phyloP scores from a whole-genome alignment of 2,113 vertebrate species.

The Glaucidium brasilianum region DNA sequence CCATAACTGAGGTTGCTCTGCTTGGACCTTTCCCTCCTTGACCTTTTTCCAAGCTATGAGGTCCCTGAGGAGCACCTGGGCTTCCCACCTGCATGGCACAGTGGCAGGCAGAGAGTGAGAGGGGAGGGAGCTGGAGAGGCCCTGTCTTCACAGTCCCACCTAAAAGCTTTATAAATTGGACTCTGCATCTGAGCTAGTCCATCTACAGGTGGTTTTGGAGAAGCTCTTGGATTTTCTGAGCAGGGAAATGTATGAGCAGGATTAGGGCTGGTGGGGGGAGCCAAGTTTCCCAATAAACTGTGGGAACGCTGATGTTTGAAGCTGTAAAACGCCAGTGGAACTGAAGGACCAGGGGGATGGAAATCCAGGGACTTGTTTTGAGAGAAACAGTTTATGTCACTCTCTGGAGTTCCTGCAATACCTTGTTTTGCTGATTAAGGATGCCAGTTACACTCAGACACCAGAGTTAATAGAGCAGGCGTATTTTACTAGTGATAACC shows the following conservation, averaged over 20 bases:
- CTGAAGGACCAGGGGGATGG: not conserved
- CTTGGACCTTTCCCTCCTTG: not conserved
- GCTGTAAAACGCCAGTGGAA: not conserved
- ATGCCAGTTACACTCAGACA: too few species aligned
- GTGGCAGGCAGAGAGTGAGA: accelerated
- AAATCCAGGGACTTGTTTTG: not conserved
- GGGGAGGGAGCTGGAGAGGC: not conserved
- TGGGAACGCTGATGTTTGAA: not conserved
- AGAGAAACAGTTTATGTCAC: not conserved
- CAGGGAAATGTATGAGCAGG: not conserved
- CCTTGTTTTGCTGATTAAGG: too few species aligned
- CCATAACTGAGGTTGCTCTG: not conserved
- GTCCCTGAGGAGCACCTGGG: not conserved
- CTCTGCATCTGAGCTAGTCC: not conserved
- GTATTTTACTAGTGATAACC: too few species aligned
- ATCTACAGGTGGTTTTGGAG: not conserved
- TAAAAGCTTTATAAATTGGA: not conserved
- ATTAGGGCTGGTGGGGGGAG: not conserved
- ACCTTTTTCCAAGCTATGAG: not conserved
- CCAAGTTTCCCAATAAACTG: not conserved
- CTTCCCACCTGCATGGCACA: not conserved
- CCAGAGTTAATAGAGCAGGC: too few species aligned
- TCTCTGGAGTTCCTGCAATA: not conserved
- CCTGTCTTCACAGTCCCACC: too few species aligned
- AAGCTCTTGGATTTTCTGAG: not conserved